Evolutionary conservation across 1,140 invertebrate genomes (phyloP).

Genomic region (Trichonephila inaurata): DNA sequence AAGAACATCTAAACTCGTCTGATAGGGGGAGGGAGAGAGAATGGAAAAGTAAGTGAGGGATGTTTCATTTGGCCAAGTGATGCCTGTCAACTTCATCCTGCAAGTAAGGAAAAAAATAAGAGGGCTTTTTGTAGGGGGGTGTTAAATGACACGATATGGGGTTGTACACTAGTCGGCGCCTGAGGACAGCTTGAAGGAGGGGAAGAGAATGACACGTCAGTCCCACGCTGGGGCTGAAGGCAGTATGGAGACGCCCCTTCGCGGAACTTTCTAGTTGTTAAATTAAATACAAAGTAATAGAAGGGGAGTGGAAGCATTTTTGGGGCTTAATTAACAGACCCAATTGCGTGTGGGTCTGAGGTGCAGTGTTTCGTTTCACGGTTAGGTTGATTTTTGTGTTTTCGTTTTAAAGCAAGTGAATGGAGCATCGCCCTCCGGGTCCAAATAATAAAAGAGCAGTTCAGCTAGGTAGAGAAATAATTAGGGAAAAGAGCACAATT

Average conservation of each 20-base stretch:
- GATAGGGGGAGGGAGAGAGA: neutral
- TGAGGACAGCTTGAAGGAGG: neutral
- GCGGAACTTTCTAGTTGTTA: neutral
- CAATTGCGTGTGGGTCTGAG: neutral
- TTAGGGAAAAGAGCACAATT: too few species aligned
- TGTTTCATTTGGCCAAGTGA: constrained; percentile 17
- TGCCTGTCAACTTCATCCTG: constrained; percentile 10
- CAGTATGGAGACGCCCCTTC: neutral
- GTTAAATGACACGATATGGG: constrained; percentile 11
- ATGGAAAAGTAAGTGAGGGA: neutral
- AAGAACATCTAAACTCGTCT: neutral
- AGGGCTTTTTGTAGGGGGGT: neutral
- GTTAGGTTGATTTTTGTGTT: neutral
- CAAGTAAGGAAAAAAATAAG: neutral
- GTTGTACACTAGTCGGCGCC: constrained; percentile 16
- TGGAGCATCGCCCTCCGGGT: neutral
- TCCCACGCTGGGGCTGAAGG: neutral
- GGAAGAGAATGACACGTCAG: neutral
- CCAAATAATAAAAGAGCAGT: neutral
- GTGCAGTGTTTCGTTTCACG: neutral
- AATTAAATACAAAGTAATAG: neutral
- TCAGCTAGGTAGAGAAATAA: neutral
- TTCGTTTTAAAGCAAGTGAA: neutral
- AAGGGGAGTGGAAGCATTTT: neutral
- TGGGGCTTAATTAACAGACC: neutral